Evolutionary conservation across 2,888 invertebrate genomes (phyloP), one percentile per base, ranked within the genome.

Genomic region (Parnassius apollo): DNA sequence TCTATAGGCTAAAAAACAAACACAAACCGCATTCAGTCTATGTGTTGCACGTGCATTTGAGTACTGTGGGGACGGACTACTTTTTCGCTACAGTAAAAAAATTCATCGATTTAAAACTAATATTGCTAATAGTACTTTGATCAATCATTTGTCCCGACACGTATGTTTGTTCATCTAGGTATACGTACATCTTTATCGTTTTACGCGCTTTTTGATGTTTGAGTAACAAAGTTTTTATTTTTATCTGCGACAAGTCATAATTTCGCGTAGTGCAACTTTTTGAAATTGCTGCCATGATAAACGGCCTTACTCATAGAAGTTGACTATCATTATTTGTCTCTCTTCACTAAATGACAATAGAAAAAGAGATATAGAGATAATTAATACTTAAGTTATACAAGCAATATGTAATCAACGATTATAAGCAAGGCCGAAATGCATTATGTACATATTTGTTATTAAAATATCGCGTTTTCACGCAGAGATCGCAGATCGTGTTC

Each of bases 11-110:
- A 18, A 54, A 18, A 54, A 51, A 51, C 45, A 22, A 22, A 50
- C 45, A 22, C 58, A 55, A 56, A 56, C 54, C 42, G 48, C 49
- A n/a, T 52, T 60, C 64, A 64, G 61, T 69, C 68, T 66, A 65
- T 67, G 64, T 68, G 65, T 69, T 68, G 73, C 72, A 78, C 81
- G 82, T 81, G 80, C 79, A 79, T 75, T 72, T 71, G 72, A 75
- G 70, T 74, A 71, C 68, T 65, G 66, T 71, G 71, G 81, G 86
- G 86, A 86, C 86, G 86, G 86, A 85, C 75, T 76, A 73, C 73
- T 71, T 67, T 67, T 59, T 59, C 42, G 59, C 57, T 64, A 67
- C 64, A 59, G 51, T 65, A 65, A 67, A 65, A 63, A 55, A 62
- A 63, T 65, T 57, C 72, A 65, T 65, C 55, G 62, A 67, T 70